Evolutionary conservation across 2,888 invertebrate species (phyloP), one percentile per base, ranked within the genome.

Genomic region (Papilio elwesi): DNA sequence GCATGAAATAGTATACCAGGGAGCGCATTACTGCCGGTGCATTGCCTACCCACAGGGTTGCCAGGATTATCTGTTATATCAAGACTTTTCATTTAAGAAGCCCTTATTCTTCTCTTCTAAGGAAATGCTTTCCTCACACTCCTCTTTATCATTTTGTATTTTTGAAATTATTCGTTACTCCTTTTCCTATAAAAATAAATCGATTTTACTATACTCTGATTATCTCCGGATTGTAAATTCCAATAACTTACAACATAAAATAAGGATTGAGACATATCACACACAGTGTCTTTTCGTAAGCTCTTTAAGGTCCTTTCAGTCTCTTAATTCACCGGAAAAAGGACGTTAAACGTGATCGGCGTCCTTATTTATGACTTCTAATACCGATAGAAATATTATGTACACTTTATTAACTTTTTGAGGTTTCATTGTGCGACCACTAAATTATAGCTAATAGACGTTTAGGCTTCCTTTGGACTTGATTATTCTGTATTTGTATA

Each of bases 1-100:
- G 86, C 87, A 88, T 88, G 89, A 88, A 90, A 89, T 88, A 87
- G 83, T 83, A 82, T 82, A 80, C 79, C 78, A 74, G 76, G 79
- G 82, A 84, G 85, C 80, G 82, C 83, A 86, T 86, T 87, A 85
- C 83, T 78, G 83, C 77, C 70, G 74, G 76, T 78, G 79, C 76
- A 78, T 77, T 78, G 78, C 71, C 71, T 55, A 74, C 74, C 48
- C 43, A 38, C 52, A 68, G 26, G 48, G 55, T 26, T 55, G 9
- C 68, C 72, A 72, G 53, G 63, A 36, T 49, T 62, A 13, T 8
- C 38, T n/a, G n/a, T 59, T 0, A n/a, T 57, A 13, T 38, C 13
- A 59, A 59, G 11, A 59, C 59, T 59, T 59, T 59, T n/a, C 38
- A 38, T 38, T 38, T 38, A 6, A 11, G 49, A 7, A 13, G n/a